Evolutionary conservation across 2,113 vertebrate genomes (phyloP), one percentile per base, ranked within the genome.

Genomic region (Trachemys scripta): DNA sequence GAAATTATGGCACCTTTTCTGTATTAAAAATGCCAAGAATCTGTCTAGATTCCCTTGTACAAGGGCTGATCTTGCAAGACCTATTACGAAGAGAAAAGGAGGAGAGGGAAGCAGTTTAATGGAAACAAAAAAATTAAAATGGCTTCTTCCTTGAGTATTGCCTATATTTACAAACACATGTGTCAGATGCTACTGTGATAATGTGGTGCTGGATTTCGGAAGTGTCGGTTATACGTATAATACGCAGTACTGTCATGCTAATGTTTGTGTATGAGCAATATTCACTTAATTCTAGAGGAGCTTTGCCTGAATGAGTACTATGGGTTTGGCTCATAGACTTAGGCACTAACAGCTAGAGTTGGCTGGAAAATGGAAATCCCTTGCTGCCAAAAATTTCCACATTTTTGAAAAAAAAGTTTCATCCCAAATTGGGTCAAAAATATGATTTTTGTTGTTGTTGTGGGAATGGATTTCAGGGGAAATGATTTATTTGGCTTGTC

Each of bases 1-100:
- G 97, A 98, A 98, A 98, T 98, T 97, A 93, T 42, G 72, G 92
- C 89, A 95, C 25, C 57, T 97, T 80, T 97, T 85, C 90, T 96
- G 65, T 97, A 94, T 95, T 92, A 96, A 92, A 95, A 95, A 84
- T 97, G 56, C 90, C 79, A 94, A 91, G 94, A 97, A 82, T 93
- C 95, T 96, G 35, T 8, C 31, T 90, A 92, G 82, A 89, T 96
- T 95, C 79, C 51, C 19, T 49, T 92, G 94, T 59, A 92, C 87
- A 96, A 97, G 92, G 84, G 62, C 35, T 89, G 79, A 83, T 96
- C 93, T 95, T 95, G 89, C 51, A 97, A 95, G 93, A 91, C 79
- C 62, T 59, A 22, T 87, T 93, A 94, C 72, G 97, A 96, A 80
- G 65, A 91, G 45, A 51, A 85, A 72, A 97, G 84, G 90, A 90